Percentiles rank a stretch among this genome's conserved stretches.
Evolutionary conservation across 2,888 invertebrate genomes (phyloP).

Genomic region (Megalurothrips usitatus): DNA sequence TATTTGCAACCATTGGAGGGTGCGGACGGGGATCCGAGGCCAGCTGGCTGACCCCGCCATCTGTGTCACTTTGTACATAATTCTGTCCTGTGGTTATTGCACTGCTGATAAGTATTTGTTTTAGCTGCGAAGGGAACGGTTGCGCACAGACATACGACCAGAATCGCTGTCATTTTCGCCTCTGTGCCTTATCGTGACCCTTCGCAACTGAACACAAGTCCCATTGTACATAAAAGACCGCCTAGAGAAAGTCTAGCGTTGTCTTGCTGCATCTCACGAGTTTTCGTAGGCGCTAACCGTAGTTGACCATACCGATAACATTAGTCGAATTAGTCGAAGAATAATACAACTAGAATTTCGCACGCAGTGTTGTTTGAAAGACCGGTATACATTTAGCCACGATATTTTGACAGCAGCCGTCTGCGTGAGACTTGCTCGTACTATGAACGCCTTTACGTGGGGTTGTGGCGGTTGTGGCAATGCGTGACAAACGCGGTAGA

Average conservation of each 20-base stretch:
- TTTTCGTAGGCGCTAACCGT: background rate
- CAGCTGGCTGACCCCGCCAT: background rate
- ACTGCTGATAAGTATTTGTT: background rate
- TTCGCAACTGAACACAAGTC: no score
- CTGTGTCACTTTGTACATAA: background rate
- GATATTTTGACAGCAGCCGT: no score
- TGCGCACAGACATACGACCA: no score
- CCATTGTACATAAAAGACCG: slow-evolving; percentile 1
- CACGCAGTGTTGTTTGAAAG: background rate
- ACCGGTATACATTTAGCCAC: background rate
- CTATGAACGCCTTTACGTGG: no score
- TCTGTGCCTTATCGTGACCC: no score
- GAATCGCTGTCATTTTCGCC: no score
- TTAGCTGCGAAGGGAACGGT: background rate
- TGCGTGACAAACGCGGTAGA: no score
- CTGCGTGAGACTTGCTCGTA: no score
- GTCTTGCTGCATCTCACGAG: slow-evolving; percentile 12
- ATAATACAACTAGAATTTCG: background rate
- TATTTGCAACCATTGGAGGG: no score
- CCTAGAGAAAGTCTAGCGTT: background rate
- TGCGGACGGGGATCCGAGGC: no score
- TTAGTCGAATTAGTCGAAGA: background rate
- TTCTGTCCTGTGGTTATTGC: background rate
- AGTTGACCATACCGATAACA: background rate
- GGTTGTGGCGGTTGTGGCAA: no score